These are phyloP conservation scores for Cavia porcellus DNA, from an alignment of 2,113 vertebrate genomes.

Conservation along the genomic window DNA sequence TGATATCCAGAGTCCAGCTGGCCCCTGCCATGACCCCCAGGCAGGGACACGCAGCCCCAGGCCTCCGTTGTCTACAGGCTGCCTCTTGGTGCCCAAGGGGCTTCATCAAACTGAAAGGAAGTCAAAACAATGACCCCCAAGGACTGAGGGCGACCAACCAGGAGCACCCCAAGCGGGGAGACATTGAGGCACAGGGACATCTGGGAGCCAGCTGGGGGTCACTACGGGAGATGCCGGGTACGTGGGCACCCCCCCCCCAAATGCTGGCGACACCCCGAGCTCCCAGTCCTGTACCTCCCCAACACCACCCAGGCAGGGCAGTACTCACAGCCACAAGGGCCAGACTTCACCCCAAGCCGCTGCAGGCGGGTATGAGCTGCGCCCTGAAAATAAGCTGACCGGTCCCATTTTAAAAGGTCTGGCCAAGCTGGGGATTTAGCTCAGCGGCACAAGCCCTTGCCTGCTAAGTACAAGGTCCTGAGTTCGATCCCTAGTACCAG, in stretches of 20 bases:
- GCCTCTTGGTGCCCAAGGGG: not conserved
- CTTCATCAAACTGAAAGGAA: not conserved
- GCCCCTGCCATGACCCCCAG: accelerated
- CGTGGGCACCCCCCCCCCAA: not conserved
- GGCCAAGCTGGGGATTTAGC: too few relatives aligned
- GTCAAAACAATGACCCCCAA: not conserved
- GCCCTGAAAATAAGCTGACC: not conserved
- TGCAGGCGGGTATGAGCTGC: not conserved
- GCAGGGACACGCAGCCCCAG: not conserved
- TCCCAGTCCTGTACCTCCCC: not conserved
- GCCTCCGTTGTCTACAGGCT: not conserved
- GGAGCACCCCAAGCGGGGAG: not conserved
- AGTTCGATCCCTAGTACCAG: not conserved
- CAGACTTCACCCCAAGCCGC: not conserved
- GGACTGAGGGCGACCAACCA: not conserved
- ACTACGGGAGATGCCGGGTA: not conserved
- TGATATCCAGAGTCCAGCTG: not conserved
- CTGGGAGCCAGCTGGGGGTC: accelerated
- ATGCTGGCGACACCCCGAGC: not conserved
- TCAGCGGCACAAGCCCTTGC: too few relatives aligned
- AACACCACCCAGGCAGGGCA: not conserved
- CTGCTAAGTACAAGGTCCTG: not conserved
- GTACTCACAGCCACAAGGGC: not conserved
- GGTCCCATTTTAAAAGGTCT: too few relatives aligned
- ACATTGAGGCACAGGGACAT: not conserved